A percentile compares a stretch with the other conserved stretches of the same genome.
These are phyloP conservation scores for Drosophila nebulosa DNA, from an alignment of 1,140 invertebrate species.

Conservation along the genomic window DNA sequence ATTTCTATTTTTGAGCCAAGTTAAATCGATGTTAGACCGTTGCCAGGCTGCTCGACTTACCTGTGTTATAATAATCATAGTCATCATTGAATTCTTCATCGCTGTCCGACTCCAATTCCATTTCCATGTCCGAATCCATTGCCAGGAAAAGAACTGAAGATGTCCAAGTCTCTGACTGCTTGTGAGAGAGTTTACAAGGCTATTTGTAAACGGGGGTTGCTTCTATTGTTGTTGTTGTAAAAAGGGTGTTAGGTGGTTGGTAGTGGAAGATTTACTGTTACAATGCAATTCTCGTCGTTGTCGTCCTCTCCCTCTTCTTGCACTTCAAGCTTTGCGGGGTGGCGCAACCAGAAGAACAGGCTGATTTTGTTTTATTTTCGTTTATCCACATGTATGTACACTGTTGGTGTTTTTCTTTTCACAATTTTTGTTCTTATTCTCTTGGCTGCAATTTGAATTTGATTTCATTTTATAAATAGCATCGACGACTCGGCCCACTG, in stretches of 20 bases:
- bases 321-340: constrained; percentile 37
- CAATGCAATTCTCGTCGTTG: constrained; percentile 28
- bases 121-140: constrained; percentile 72
- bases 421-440: background rate
- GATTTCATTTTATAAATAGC: background rate
- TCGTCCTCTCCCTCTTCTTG: constrained; percentile 13
- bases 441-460: constrained; percentile 5
- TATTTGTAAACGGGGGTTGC: constrained; percentile 22
- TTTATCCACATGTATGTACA: constrained; percentile 48
- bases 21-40: constrained; percentile 63
- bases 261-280: constrained; percentile 35
- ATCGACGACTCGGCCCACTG: background rate
- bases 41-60: constrained; percentile 52
- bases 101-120: constrained; percentile 71
- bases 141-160: constrained; percentile 5
- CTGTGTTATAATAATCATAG: constrained; percentile 70
- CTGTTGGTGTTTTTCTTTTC: background rate
- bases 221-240: constrained; percentile 33
- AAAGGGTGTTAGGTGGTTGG: constrained; percentile 42
- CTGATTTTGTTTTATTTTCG: constrained; percentile 44
- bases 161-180: background rate
- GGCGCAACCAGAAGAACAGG: constrained; percentile 31
- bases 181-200: constrained; percentile 18
- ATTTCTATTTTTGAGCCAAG: constrained; percentile 17
- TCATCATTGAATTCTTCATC: constrained; percentile 66